Evolutionary conservation across 1,140 invertebrate genomes (phyloP), one percentile per base, ranked within the genome.

Genomic region (Pinna nobilis): DNA sequence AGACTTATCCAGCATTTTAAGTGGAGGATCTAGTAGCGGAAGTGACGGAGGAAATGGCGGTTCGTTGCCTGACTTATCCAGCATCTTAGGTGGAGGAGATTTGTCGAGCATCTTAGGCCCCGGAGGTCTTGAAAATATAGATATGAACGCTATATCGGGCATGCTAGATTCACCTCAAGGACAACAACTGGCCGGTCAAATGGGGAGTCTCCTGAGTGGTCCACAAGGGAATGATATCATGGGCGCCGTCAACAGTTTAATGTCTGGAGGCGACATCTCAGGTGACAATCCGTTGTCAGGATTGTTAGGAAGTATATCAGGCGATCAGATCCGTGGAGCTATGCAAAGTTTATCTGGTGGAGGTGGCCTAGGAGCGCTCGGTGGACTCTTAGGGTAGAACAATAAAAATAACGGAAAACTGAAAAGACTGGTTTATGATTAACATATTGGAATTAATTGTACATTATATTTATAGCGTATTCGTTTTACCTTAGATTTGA

Each of bases 351-450:
- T n/a, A 6, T 23, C 53, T n/a, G 47, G 59, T 41, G 65, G 64
- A 25, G 73, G 73, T 35, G 60, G 55, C 37, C 60, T 63, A 44
- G 70, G 70, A 15, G 70, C 60, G 37, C 25, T 72, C 20, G 41
- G 39, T 3, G 51, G 61, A n/a, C 32, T 72, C 25, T 49, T 66
- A 20, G 63, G 63, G 25, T 44, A 69, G 44, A 69, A 59, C n/a
- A n/a, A n/a, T n/a, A n/a, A n/a, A n/a, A n/a, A n/a, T n/a, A n/a
- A n/a, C n/a, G n/a, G n/a, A n/a, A n/a, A n/a, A n/a, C n/a, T n/a
- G n/a, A n/a, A n/a, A n/a, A n/a, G n/a, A n/a, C n/a, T n/a, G n/a
- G n/a, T n/a, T n/a, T n/a, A n/a, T n/a, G n/a, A n/a, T n/a, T n/a
- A n/a, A n/a, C n/a, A n/a, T n/a, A n/a, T n/a, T n/a, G n/a, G n/a